phyloP scores from a whole-genome alignment of 2,113 vertebrate species.

The Anolis carolinensis region DNA sequence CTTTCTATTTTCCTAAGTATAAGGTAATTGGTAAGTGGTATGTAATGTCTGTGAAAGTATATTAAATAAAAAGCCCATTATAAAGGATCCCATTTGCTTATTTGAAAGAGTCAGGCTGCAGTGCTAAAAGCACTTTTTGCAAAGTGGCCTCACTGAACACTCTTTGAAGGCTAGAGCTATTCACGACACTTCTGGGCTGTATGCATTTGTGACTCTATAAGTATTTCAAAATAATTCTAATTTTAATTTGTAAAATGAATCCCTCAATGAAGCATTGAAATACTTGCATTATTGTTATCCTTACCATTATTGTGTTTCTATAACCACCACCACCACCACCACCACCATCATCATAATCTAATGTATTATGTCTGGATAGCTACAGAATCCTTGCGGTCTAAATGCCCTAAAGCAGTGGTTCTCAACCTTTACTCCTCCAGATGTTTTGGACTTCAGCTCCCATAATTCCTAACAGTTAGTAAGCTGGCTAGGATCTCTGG shows the following conservation, averaged over 20 bases:
- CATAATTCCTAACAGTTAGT: no score
- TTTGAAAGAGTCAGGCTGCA: slow-evolving; percentile 35
- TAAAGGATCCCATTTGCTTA: slow-evolving; percentile 34
- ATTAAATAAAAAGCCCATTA: slow-evolving; percentile 36
- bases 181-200: not conserved
- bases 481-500: no score
- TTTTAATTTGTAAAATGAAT: not conserved
- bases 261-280: not conserved
- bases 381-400: not conserved
- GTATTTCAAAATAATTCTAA: not conserved
- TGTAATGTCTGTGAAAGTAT: slow-evolving; percentile 28
- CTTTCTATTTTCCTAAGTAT: slow-evolving; percentile 28
- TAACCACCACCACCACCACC: not conserved
- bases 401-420: no score
- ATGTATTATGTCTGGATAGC: not conserved
- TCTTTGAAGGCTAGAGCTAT: not conserved
- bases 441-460: no score
- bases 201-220: not conserved
- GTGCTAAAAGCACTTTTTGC: slow-evolving; percentile 17
- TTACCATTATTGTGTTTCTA: no score
- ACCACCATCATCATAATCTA: not conserved
- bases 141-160: not conserved
- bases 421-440: no score
- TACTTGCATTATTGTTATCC: not conserved
- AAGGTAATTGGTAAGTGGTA: slow-evolving; percentile 18